Percentiles rank a stretch among this genome's conserved stretches.
These are phyloP conservation scores for Todiramphus chloris DNA, from an alignment of 2,113 vertebrate genomes.

Conservation along the genomic window DNA sequence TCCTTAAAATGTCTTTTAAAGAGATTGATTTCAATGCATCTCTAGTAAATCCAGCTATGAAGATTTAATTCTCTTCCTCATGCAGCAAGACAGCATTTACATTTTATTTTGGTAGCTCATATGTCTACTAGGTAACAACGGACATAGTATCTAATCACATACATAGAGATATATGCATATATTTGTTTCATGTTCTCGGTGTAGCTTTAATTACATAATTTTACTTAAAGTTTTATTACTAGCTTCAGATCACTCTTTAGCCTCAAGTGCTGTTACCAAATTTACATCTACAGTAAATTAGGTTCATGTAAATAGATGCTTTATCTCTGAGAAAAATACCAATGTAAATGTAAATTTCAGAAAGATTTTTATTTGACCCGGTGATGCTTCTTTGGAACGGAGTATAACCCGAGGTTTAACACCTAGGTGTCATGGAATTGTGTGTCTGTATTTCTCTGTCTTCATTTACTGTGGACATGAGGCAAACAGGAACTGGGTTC, in stretches of 20 bases:
- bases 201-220: conserved; percentile 65
- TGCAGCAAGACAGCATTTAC: conserved; percentile 22
- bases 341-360: background rate
- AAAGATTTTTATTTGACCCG: background rate
- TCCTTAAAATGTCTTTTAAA: conserved; percentile 75
- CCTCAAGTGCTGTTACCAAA: background rate
- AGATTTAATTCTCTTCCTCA: conserved; percentile 64
- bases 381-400: background rate
- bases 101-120: conserved; percentile 40
- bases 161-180: background rate
- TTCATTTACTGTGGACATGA: background rate
- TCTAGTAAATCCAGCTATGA: conserved; percentile 65
- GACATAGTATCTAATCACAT: conserved; percentile 26
- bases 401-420: background rate
- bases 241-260: conserved; percentile 17
- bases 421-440: background rate
- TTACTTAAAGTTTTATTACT: conserved; percentile 57
- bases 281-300: conserved; percentile 29
- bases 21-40: conserved; percentile 73
- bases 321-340: background rate
- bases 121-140: conserved; percentile 16
- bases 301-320: background rate
- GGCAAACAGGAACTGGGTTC: background rate
- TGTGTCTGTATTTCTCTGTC: background rate
- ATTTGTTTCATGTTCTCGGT: conserved; percentile 24